phyloP scores from a whole-genome alignment of 2,888 invertebrate species.

The Clostera curtula region DNA sequence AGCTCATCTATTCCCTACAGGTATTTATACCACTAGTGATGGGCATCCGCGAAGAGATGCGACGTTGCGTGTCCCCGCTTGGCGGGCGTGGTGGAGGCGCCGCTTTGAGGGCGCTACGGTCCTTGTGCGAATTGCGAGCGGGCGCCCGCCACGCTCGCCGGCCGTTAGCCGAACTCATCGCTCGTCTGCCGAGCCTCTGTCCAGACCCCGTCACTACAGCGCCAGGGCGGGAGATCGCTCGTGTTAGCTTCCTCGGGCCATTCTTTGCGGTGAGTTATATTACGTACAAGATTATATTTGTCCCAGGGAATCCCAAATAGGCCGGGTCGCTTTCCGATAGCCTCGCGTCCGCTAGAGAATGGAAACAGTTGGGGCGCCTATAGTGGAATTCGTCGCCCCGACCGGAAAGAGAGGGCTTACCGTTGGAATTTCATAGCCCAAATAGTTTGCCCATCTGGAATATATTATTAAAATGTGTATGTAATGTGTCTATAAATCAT shows the following conservation, averaged over 20 bases:
- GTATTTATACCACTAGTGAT: conserved; percentile 56
- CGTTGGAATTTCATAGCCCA: no score
- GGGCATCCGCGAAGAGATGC: conserved; percentile 71
- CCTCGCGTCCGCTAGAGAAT: no score
- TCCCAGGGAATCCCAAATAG: no score
- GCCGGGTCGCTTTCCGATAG: no score
- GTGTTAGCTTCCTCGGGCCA: conserved; percentile 91
- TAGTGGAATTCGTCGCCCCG: no score
- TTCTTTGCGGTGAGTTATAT: conserved; percentile 82
- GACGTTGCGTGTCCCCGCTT: conserved; percentile 80
- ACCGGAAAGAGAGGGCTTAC: no score
- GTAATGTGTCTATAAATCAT: no score
- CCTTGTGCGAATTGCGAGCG: conserved; percentile 86
- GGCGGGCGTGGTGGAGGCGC: conserved; percentile 81
- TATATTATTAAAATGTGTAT: no score
- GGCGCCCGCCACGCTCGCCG: conserved; percentile 78
- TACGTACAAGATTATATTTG: conserved; percentile 1
- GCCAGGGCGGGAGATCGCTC: conserved; percentile 89
- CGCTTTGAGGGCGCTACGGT: conserved; percentile 82
- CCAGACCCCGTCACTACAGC: conserved; percentile 84
- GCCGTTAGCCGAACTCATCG: conserved; percentile 77
- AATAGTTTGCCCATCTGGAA: no score
- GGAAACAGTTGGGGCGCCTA: no score
- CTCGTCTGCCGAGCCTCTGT: conserved; percentile 74
- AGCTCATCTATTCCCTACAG: no score